A percentile compares a stretch with the other conserved stretches of the same genome.
These are phyloP conservation scores for Hippocampus comes DNA, from an alignment of 2,113 vertebrate species.

Conservation along the genomic window DNA sequence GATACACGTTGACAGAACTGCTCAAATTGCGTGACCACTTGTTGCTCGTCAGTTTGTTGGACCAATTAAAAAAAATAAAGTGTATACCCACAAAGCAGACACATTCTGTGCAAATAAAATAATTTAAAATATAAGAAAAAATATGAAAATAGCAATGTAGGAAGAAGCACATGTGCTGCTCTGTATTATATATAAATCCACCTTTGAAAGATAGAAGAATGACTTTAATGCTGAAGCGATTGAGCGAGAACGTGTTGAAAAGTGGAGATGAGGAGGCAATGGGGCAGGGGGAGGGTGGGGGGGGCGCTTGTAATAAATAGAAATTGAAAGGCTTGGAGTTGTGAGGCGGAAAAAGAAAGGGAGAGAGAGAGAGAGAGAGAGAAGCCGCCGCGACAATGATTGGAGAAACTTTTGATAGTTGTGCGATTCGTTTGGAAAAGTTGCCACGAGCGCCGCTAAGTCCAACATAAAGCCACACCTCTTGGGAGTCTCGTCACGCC, in stretches of 20 bases:
- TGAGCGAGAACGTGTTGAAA: slow-evolving; percentile 46
- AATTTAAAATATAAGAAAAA: not conserved
- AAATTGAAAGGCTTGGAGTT: slow-evolving; percentile 77
- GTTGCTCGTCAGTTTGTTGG: not conserved
- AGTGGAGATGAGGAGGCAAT: slow-evolving; percentile 17
- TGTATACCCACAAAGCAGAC: not conserved
- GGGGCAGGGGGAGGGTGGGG: not conserved
- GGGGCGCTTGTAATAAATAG: slow-evolving; percentile 69
- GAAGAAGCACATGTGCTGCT: not conserved
- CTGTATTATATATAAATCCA: not conserved
- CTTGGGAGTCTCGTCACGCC: slow-evolving; percentile 65
- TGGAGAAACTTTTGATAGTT: slow-evolving; percentile 78
- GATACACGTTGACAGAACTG: not conserved
- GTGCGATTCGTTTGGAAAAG: slow-evolving; percentile 72
- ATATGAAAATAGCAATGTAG: not conserved
- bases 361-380: slow-evolving; percentile 60
- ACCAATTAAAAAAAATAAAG: no score
- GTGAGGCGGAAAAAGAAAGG: slow-evolving; percentile 70
- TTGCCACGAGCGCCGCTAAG: slow-evolving; percentile 59
- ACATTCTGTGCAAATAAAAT: not conserved
- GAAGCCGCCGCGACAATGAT: slow-evolving; percentile 70
- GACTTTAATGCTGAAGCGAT: slow-evolving; percentile 53
- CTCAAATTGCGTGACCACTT: not conserved
- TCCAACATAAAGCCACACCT: slow-evolving; percentile 66
- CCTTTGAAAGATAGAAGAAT: not conserved